Conservation (phyloP, 2,888 invertebrate genomes). For the Apamea sordens region DNA sequence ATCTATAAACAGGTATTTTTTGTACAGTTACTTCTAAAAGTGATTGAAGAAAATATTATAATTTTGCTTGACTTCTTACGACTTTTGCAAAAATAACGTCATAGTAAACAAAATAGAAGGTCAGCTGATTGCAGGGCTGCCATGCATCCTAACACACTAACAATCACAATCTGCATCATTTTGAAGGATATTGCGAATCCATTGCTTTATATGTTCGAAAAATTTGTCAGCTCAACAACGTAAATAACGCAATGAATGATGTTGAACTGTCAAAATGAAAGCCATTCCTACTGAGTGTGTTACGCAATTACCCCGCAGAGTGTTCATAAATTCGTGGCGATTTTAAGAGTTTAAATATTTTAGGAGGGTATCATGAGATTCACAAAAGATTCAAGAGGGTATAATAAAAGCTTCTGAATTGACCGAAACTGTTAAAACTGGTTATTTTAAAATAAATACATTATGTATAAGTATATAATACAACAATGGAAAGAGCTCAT, state of each 20-base stretch:
- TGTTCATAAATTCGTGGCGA: background rate
- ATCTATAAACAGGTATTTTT: conserved; percentile 64
- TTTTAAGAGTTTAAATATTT: background rate
- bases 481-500: too few relatives aligned
- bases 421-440: background rate
- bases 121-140: background rate
- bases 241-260: background rate
- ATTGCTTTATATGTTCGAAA: background rate
- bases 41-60: background rate
- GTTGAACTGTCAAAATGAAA: background rate
- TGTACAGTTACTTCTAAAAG: conserved; percentile 54
- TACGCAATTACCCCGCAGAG: background rate
- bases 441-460: too few relatives aligned
- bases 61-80: background rate
- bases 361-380: background rate
- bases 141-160: background rate
- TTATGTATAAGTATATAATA: too few relatives aligned
- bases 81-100: background rate
- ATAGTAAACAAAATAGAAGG: background rate
- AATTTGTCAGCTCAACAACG: background rate
- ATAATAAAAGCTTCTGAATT: background rate
- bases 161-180: background rate
- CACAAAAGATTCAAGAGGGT: background rate
- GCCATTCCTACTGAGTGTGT: background rate
- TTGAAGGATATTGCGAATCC: background rate